Evolutionary conservation across 2,113 vertebrate species (phyloP), one percentile per base, ranked within the genome.

Genomic region (Caranx ignobilis): DNA sequence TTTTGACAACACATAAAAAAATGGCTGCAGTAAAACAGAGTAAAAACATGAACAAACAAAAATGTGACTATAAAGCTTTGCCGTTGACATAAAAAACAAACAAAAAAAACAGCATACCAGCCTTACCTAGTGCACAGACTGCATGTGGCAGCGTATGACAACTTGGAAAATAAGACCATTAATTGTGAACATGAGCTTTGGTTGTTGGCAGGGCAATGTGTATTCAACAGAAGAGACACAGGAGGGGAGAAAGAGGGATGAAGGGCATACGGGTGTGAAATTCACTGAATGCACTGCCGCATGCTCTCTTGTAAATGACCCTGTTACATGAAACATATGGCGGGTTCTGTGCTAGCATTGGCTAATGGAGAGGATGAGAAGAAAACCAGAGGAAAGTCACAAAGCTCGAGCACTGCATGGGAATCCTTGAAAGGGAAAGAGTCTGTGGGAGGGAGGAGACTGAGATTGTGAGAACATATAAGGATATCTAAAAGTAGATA

Each of bases 261-360:
- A 62, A 54, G 70, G 69, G 48, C 52, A 52, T 4, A 47, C 37
- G 19, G 54, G 10, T 70, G 41, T 41, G 72, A 68, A 82, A 79
- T 72, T 71, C 79, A 81, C 55, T 63, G 16, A 60, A 85, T 18
- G 54, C 39, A 41, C 12, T 4, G 52, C 45, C 43, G 26, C 57
- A n/a, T 63, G 45, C 57, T 37, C 34, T 52, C 34, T 75, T 37
- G 9, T 6, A 5, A 1, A 34, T 62, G 21, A 54, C 79, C 83
- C 57, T 75, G 5, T 86, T 76, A 83, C 71, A 63, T 63, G 66
- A 69, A 81, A 11, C 77, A 88, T 77, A 80, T 71, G 71, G 84
- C 52, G 71, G 54, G 77, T 37, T 63, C 48, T 60, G 61, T 48
- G 34, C 34, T 19, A 26, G 11, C 21, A 6, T 15, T 39, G n/a